phyloP scores from a whole-genome alignment of 1,140 invertebrate species.

The Bemisia tabaci region DNA sequence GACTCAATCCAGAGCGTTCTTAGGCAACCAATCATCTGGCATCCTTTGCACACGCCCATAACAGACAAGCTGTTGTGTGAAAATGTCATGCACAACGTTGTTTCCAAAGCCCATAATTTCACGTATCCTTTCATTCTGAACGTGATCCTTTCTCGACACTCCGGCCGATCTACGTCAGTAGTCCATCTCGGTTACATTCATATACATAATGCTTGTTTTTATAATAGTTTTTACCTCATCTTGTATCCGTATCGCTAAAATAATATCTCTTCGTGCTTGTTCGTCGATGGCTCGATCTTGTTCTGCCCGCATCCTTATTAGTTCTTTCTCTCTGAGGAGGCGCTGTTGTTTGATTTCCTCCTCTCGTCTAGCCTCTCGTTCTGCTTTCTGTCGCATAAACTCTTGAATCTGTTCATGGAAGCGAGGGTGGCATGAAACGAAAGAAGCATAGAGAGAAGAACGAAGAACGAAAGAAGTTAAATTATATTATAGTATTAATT shows the following conservation, averaged over 20 bases:
- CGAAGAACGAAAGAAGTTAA: neutral
- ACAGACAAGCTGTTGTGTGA: too few relatives aligned
- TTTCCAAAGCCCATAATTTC: too few relatives aligned
- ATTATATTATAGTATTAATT: neutral
- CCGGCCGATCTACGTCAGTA: too few relatives aligned
- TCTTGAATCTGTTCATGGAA: neutral
- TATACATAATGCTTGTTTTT: too few relatives aligned
- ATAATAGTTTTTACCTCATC: neutral
- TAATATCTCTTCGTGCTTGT: neutral
- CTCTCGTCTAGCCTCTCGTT: neutral
- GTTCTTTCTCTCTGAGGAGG: neutral
- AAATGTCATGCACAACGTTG: too few relatives aligned
- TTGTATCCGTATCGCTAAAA: neutral
- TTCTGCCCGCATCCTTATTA: neutral
- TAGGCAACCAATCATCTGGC: too few relatives aligned
- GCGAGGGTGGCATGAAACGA: neutral
- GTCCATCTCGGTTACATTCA: too few relatives aligned
- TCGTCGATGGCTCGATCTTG: neutral
- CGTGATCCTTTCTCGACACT: too few relatives aligned
- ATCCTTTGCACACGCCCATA: too few relatives aligned
- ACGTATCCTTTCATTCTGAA: too few relatives aligned
- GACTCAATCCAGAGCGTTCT: too few relatives aligned
- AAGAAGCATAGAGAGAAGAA: neutral
- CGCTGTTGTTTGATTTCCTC: neutral
- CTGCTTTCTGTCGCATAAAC: neutral